Evolutionary conservation across 2,888 invertebrate species (phyloP), one percentile per base, ranked within the genome.

Genomic region (Aplocera efformata): DNA sequence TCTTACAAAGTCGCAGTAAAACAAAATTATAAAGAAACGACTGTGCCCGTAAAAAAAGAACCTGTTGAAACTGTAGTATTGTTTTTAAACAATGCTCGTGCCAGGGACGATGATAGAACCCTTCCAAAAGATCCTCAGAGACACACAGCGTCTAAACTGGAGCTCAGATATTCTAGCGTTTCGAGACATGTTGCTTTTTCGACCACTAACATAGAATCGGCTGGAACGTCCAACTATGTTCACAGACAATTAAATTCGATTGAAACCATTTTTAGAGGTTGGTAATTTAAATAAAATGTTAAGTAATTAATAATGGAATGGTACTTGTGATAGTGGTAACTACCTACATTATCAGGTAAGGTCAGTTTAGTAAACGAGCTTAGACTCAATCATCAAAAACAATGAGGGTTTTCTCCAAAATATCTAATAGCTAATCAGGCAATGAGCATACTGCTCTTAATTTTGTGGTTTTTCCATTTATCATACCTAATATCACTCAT

Each of bases 251-350:
- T 56, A 11, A 48, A 58, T 42, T 79, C 81, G 1, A 50, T 84
- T 34, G 67, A 69, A 40, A 82, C 81, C 6, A 63, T 85, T 47
- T 83, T 77, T 32, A 77, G 70, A 78, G 77, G 83, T 79, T 56
- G 23, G 43, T 37, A n/a, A 20, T 39, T 13, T n/a, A n/a, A n/a
- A n/a, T n/a, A n/a, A n/a, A n/a, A n/a, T n/a, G n/a, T n/a, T n/a
- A n/a, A n/a, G n/a, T n/a, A n/a, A n/a, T n/a, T n/a, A n/a, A n/a
- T n/a, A n/a, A n/a, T n/a, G n/a, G n/a, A n/a, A n/a, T n/a, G n/a
- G n/a, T n/a, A n/a, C n/a, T n/a, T n/a, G 21, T 21, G 26, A 22
- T 32, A 48, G 43, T 29, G 7, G 27, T 9, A 10, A 23, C n/a
- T 20, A 23, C 10, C 22, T 7, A 8, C n/a, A n/a, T 26, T 36